phyloP scores from a whole-genome alignment of 53 echinoderm and acorn worm genomes.

The Luidia sarsii region DNA sequence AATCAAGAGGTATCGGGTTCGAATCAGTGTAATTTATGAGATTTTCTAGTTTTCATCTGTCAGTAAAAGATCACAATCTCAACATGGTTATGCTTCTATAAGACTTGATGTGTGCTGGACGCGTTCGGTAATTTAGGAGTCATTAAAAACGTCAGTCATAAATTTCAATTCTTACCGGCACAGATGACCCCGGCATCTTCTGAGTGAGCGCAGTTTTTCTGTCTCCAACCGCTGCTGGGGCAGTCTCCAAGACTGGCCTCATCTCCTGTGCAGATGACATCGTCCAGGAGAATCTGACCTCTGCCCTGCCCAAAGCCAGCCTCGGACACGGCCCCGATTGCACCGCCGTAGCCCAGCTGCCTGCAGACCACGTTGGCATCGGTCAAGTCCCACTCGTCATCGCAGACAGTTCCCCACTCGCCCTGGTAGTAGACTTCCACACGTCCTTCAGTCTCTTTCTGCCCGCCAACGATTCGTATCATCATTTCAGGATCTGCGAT shows the following conservation, averaged over 20 bases:
- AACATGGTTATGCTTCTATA: too few species aligned
- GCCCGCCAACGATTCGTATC: constrained; percentile 51
- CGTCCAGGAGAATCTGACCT: constrained; percentile 17
- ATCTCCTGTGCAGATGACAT: constrained; percentile 7
- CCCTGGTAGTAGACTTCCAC: constrained; percentile 59
- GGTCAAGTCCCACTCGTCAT: constrained; percentile 45
- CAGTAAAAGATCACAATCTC: too few species aligned
- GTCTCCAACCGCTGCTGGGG: background rate
- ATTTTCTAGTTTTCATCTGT: too few species aligned
- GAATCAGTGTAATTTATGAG: too few species aligned
- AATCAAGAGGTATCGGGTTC: too few species aligned
- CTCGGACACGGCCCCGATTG: background rate
- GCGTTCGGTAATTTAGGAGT: too few species aligned
- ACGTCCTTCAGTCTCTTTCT: constrained; percentile 49
- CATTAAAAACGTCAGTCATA: too few species aligned
- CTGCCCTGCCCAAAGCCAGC: background rate
- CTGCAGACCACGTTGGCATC: constrained; percentile 64
- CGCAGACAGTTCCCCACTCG: constrained; percentile 69
- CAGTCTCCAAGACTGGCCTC: constrained; percentile 16
- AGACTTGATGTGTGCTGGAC: too few species aligned
- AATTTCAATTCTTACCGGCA: background rate
- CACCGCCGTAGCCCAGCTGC: constrained; percentile 62
- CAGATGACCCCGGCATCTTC: constrained; percentile 45
- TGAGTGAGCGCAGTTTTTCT: constrained; percentile 8
- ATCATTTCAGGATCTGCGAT: background rate